Base-by-base conservation (phyloP, 2,797 vertebrate species). In the Eidolon dupreanum region DNA sequence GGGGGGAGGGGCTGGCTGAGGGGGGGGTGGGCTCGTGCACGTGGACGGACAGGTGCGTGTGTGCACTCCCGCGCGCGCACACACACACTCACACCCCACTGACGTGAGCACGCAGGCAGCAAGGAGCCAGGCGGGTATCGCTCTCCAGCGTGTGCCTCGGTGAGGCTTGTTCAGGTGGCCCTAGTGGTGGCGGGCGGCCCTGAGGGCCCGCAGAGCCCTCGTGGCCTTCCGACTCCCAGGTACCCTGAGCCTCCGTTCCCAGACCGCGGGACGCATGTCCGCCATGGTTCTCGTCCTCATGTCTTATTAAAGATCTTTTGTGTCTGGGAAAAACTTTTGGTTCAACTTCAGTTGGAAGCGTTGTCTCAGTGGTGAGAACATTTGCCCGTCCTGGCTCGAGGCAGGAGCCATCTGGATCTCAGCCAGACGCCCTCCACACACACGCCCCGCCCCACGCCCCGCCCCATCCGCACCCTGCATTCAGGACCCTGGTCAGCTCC, bases 401-500 rank as follows among this genome's bases (percentile, higher is more conserved):
- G 31, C 5, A 1, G 61, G 6, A 9, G 8, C 2, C 6, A 1
- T 5, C 6, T 0, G 3, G 3, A 7, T 2, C 33, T 28, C 43
- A 2, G 49, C 95, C 70, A 10, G n/a, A n/a, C n/a, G 19, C 5
- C 19, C 49, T 22, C 10, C 3, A n/a, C n/a, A n/a, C n/a, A n/a
- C 20, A 12, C 49, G n/a, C 19, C 16, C 4, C 8, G 7, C 10
- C 36, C 36, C 36, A 5, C 17, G 4, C 7, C 19, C 15, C 31
- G 0, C 19, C 43, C 33, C 20, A 7, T 55, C 26, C 26, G 5
- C 7, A 20, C 28, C 13, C 70, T 1, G 28, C 31, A 2, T 3
- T 97, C 95, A 97, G 94, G 41, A 96, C 95, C 95, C 41, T 46
- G 95, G 96, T 8, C 93, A 97, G 97, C 88, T 90, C 97, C 16